Base-by-base conservation (phyloP, 2,113 vertebrate genomes). In the Peromyscus leucopus region DNA sequence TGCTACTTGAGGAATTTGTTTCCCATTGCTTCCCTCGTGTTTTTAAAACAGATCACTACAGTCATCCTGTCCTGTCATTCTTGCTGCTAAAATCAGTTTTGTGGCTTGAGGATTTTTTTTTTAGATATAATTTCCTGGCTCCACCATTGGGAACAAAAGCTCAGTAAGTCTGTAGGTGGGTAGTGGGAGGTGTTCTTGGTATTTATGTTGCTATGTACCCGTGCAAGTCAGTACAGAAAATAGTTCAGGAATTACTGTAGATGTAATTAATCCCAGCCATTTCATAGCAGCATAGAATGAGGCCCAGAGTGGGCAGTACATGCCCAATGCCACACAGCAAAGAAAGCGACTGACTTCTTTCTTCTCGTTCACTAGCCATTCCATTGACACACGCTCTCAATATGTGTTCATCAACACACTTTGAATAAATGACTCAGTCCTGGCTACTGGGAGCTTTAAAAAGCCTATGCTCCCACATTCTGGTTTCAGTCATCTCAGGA, bases 141-240 rank as follows among this genome's bases (percentile, higher is more conserved):
- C 9, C 33, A 55, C 19, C 42, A 71, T 8, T 28, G 69, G 76
- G 15, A 51, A 51, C 22, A 55, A 72, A 36, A 28, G 33, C 67
- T 39, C 46, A 28, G 48, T 3, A 31, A 69, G 9, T 12, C 24
- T 65, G 16, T 11, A 42, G n/a, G 31, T 36, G 72, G 15, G 10
- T 12, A 48, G 7, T 26, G n/a, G 8, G 10, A 36, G 57, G 4
- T 67, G 19, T 17, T 85, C 17, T 28, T 89, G 31, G n/a, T 36
- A 22, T 48, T 76, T 24, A 15, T 42, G 9, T 48, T 65, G 71
- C 31, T 36, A 59, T 46, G 2, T 24, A 61, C 0, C 59, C 26
- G 12, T 7, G 8, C 63, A 87, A 87, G 78, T 88, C 87, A 69
- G 48, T 48, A 95, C 74, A 59, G 46, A 91, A 93, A 90, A 13